Conservation (phyloP, 1,140 invertebrate species). For the Drosophila paulistorum region DNA sequence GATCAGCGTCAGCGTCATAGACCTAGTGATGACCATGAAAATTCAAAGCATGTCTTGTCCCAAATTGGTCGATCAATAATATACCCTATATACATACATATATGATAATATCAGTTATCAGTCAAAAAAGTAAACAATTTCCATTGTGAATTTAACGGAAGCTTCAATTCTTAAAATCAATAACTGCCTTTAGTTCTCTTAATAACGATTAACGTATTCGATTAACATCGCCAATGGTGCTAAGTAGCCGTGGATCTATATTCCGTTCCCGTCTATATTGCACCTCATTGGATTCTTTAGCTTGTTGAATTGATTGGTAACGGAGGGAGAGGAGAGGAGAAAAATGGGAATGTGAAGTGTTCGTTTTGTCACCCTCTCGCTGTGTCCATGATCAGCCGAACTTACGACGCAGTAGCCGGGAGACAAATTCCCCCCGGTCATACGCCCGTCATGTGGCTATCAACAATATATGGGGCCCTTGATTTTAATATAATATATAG, state of each 20-base stretch:
- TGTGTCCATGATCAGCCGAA: background rate
- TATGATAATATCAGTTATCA: background rate
- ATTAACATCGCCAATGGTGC: background rate
- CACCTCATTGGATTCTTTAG: background rate
- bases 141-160: background rate
- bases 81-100: background rate
- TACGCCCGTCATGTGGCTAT: slow-evolving; percentile 74
- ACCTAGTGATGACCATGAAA: background rate
- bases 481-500: slow-evolving; percentile 19
- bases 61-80: too few relatives aligned
- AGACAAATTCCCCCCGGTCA: slow-evolving; percentile 33
- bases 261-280: background rate
- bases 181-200: background rate
- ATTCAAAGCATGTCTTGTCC: too few relatives aligned
- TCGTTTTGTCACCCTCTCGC: slow-evolving; percentile 1
- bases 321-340: background rate
- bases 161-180: background rate
- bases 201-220: background rate
- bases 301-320: background rate
- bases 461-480: slow-evolving; percentile 49
- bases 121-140: background rate
- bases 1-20: background rate
- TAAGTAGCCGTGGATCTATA: background rate
- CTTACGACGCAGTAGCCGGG: slow-evolving; percentile 8
- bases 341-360: background rate